Evolutionary conservation across 2,797 vertebrate genomes (phyloP), one percentile per base, ranked within the genome.

Genomic region (Sebastes dallii): DNA sequence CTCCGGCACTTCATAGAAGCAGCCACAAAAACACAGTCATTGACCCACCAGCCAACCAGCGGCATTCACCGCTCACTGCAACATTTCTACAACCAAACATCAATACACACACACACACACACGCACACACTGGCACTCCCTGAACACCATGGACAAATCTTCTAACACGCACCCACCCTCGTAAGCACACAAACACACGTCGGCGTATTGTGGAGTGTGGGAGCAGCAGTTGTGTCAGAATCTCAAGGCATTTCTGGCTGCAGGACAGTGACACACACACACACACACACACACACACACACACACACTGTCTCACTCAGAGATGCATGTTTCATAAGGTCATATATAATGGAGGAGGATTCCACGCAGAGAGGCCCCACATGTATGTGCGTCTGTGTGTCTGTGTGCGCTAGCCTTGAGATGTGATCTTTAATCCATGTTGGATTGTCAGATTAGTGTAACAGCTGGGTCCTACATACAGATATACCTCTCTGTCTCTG

Each of bases 371-470:
- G 85, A 83, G 83, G 78, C 75, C 61, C 79, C 8, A 29, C 85
- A 80, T 72, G 27, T 82, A 71, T 79, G 25, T 68, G n/a, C 74
- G 39, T 56, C 42, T 70, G 60, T 67, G 66, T 75, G 65, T 83
- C 54, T 80, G 61, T 72, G 80, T 52, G 77, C 27, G 74, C 32
- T 20, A 69, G 86, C 77, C 80, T 77, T 81, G 68, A 84, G 85
- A 91, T 89, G 82, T 87, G 77, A 86, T 83, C 90, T 91, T 90
- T 94, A 95, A 96, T 96, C 95, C 93, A 54, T 81, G 76, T 56
- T 84, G 92, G 93, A 95, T 95, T 95, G 94, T 91, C 88, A 92
- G 94, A 95, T 95, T 93, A 94, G 82, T 92, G 91, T 90, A 93
- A 93, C 94, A 95, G 89, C 93, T 94, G 94, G 93, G 87, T 79